Conservation (phyloP, 2,888 invertebrate species). For the Tenthredo mesomela region DNA sequence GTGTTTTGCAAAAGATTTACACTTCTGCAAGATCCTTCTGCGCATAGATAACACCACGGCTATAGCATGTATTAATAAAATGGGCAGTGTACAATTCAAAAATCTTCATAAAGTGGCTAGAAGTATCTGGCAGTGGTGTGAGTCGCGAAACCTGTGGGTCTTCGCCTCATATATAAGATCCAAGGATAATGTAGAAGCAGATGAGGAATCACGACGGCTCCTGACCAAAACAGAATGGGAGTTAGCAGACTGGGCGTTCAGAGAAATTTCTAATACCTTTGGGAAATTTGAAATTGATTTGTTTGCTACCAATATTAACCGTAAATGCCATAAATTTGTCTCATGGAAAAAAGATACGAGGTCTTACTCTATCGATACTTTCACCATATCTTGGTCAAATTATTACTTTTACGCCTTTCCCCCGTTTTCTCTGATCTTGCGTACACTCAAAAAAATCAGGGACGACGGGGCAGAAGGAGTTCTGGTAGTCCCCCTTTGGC, state of each 20-base stretch:
- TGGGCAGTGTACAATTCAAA: conserved; percentile 52
- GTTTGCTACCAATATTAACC: neutral
- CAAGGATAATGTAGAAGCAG: conserved; percentile 51
- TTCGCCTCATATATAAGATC: conserved; percentile 55
- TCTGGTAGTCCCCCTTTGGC: neutral
- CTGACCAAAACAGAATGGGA: conserved; percentile 38
- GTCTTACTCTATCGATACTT: neutral
- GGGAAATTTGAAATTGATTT: neutral
- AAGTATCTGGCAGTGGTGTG: conserved; percentile 31
- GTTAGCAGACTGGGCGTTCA: conserved; percentile 36
- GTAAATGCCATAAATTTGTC: neutral
- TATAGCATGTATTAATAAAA: conserved; percentile 4
- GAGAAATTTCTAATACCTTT: neutral
- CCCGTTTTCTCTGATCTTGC: conserved; percentile 7
- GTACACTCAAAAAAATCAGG: conserved; percentile 61
- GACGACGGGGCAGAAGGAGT: conserved; percentile 11
- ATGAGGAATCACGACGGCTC: conserved; percentile 57
- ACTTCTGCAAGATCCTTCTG: conserved; percentile 52
- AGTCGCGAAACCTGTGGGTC: neutral
- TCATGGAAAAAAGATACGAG: neutral
- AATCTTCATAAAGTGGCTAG: conserved; percentile 51
- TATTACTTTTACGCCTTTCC: neutral
- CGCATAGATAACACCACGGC: conserved; percentile 57
- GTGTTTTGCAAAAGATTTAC: conserved; percentile 55
- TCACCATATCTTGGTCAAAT: neutral